These are phyloP conservation scores for Ceratoteleas bidentatus DNA, from an alignment of 1,140 invertebrate genomes.

Conservation along the genomic window DNA sequence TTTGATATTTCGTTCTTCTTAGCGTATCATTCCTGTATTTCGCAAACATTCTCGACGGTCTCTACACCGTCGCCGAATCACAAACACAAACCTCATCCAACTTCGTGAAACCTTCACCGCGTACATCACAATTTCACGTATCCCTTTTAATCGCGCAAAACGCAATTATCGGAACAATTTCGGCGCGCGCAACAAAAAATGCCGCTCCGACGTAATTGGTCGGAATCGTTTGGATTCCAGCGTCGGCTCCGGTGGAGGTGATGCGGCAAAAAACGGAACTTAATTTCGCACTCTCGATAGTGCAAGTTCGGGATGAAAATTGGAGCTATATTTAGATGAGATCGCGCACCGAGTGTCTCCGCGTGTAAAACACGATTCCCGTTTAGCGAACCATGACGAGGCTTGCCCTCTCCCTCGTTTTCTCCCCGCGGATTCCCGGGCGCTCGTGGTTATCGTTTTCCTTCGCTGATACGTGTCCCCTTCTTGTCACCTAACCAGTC, in stretches of 20 bases:
- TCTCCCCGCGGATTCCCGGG: conserved; percentile 44
- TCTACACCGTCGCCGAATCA: no score
- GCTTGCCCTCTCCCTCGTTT: conserved; percentile 52
- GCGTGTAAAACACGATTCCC: conserved; percentile 66
- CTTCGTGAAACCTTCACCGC: no score
- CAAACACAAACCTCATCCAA: no score
- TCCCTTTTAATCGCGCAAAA: background rate
- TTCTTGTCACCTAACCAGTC: conserved; percentile 35
- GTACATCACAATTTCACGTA: no score
- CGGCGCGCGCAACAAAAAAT: background rate
- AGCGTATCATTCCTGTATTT: no score
- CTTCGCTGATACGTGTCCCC: conserved; percentile 21
- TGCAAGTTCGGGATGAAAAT: conserved; percentile 64
- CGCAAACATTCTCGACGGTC: no score
- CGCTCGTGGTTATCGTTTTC: conserved; percentile 49
- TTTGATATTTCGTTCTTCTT: no score
- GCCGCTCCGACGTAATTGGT: conserved; percentile 20
- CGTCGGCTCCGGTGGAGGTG: conserved; percentile 10
- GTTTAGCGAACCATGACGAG: conserved; percentile 72
- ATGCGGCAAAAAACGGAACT: conserved; percentile 31
- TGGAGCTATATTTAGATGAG: conserved; percentile 72
- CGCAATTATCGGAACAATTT: conserved; percentile 9
- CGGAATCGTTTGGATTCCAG: conserved; percentile 24
- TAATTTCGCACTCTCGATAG: conserved; percentile 63
- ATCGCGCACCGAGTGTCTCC: conserved; percentile 69